Percentiles rank a stretch among this genome's conserved stretches.
These are phyloP conservation scores for Eueides isabella DNA, from an alignment of 1,140 invertebrate species.

Conservation along the genomic window DNA sequence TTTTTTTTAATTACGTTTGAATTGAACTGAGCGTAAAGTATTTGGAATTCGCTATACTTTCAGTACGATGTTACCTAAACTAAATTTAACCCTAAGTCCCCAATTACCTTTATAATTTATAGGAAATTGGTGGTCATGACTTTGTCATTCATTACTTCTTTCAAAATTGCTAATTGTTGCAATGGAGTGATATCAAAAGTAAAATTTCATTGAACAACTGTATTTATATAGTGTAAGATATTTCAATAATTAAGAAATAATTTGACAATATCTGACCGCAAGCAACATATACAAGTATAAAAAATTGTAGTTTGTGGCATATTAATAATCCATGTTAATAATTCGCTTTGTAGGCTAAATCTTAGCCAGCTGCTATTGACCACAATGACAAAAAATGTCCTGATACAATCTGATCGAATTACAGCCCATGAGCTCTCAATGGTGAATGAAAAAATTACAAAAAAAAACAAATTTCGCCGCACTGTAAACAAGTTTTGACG, in stretches of 20 bases:
- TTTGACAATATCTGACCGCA: slow-evolving; percentile 9
- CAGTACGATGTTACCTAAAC: neutral
- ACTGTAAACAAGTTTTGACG: slow-evolving; percentile 59
- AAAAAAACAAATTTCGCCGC: slow-evolving; percentile 57
- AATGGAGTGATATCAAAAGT: too few relatives aligned
- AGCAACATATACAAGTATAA: slow-evolving; percentile 18
- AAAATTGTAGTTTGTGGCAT: slow-evolving; percentile 29
- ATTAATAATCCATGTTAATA: slow-evolving; percentile 38
- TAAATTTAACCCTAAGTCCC: too few relatives aligned
- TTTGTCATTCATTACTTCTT: too few relatives aligned
- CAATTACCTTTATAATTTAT: too few relatives aligned
- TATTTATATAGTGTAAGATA: neutral
- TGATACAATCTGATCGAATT: slow-evolving; percentile 79
- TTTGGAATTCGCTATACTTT: neutral
- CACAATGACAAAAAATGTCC: slow-evolving; percentile 73
- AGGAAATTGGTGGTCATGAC: too few relatives aligned
- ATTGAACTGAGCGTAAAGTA: neutral
- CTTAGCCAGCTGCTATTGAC: slow-evolving; percentile 76
- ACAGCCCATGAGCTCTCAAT: slow-evolving; percentile 62
- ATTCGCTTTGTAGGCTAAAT: slow-evolving; percentile 56
- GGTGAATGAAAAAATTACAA: slow-evolving; percentile 63
- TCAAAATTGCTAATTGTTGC: too few relatives aligned
- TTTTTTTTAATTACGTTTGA: neutral
- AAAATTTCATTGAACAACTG: neutral
- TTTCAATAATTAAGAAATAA: slow-evolving; percentile 6